These are phyloP conservation scores for Lasioglossum malachurum DNA, from an alignment of 2,888 invertebrate genomes.

Conservation along the genomic window DNA sequence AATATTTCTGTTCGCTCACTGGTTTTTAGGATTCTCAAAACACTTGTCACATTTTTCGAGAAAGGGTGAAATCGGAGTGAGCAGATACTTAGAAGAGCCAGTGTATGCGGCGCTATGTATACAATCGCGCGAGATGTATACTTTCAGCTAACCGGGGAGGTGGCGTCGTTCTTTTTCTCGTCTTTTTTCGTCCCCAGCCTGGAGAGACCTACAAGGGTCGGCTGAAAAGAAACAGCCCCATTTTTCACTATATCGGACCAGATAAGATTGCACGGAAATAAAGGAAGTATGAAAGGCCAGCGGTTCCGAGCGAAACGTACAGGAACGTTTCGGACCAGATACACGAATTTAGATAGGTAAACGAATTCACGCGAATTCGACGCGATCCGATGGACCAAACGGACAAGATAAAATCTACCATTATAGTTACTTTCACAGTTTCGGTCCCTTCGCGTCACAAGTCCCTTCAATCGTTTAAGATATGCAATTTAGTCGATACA, in stretches of 20 bases:
- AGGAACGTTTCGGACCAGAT: not conserved
- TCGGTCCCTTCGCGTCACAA: no score
- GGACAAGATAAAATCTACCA: not conserved
- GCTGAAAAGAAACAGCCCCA: constrained; percentile 25
- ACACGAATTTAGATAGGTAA: constrained; percentile 6
- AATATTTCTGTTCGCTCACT: not conserved
- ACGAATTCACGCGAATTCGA: not conserved
- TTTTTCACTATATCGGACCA: constrained; percentile 41
- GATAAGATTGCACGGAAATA: constrained; percentile 49
- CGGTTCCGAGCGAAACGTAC: constrained; percentile 25
- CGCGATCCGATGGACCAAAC: not conserved
- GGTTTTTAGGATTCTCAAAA: not conserved
- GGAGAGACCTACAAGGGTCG: constrained; percentile 30
- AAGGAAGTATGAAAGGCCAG: constrained; percentile 36
- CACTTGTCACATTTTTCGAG: not conserved
- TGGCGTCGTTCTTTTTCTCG: not conserved
- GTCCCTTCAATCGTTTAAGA: not conserved
- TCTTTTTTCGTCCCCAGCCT: not conserved
- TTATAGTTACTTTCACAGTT: not conserved
- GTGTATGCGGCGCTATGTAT: constrained; percentile 15
- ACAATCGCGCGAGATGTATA: constrained; percentile 8
- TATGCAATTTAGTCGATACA: not conserved
- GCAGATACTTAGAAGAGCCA: not conserved
- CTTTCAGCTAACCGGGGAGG: not conserved
- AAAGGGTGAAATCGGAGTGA: not conserved